Conservation (phyloP, 2,797 vertebrate species). For the Mormyrops boulengeri region DNA sequence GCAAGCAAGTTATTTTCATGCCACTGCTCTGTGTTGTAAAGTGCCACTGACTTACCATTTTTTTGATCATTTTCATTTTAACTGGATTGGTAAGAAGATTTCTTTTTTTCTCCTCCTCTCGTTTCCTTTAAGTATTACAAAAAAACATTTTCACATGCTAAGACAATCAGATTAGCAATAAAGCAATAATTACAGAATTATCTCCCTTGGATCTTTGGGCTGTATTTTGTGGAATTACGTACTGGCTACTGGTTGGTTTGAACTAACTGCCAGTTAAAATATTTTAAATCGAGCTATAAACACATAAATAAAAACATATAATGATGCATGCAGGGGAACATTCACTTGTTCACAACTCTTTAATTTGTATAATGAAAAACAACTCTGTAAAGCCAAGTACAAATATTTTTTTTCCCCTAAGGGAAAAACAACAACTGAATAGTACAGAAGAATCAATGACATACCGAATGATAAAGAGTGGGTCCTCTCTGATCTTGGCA, state of each 20-base stretch:
- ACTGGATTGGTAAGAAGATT: conserved; percentile 89
- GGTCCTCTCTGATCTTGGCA: conserved; percentile 91
- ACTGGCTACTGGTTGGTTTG: background rate
- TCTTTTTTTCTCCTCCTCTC: conserved; percentile 87
- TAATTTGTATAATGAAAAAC: background rate
- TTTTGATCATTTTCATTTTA: conserved; percentile 96
- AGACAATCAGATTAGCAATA: background rate
- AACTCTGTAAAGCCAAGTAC: background rate
- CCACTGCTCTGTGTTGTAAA: background rate
- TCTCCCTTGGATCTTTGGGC: background rate
- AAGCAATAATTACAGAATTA: background rate
- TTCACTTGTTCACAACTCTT: background rate
- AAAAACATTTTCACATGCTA: background rate
- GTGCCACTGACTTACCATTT: conserved; percentile 63
- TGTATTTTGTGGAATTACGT: background rate
- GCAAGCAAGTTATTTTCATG: too few relatives aligned
- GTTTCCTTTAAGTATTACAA: conserved; percentile 66
- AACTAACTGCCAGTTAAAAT: background rate
- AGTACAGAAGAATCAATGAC: conserved; percentile 13
- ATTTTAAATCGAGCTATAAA: background rate
- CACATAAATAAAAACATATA: background rate
- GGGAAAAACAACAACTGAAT: background rate
- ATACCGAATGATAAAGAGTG: conserved; percentile 87
- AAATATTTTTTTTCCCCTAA: background rate
- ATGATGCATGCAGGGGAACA: background rate